Evolutionary conservation across 2,888 invertebrate species (phyloP).

Genomic region (Mesopsocus fuscifrons): DNA sequence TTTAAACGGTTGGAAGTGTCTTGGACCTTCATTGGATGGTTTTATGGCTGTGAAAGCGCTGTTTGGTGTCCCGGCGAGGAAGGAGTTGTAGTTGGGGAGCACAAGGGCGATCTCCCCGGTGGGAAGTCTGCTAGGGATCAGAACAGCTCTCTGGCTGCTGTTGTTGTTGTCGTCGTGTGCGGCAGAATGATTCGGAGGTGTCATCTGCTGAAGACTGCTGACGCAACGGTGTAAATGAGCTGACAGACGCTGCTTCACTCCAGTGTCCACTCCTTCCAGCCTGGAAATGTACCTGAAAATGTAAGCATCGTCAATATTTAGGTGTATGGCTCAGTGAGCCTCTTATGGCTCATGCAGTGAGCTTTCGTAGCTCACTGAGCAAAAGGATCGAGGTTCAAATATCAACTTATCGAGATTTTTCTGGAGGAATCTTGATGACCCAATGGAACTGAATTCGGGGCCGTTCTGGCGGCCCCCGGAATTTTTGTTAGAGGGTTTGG

Average conservation of each 20-base stretch:
- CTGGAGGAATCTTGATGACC: too few relatives aligned
- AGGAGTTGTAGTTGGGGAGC: slow-evolving; percentile 30
- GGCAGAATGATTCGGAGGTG: slow-evolving; percentile 12
- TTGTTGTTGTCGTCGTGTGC: slow-evolving; percentile 31
- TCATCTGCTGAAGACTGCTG: slow-evolving; percentile 33
- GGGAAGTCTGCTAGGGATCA: slow-evolving; percentile 42
- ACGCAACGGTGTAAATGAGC: slow-evolving; percentile 45
- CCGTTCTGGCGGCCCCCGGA: too few relatives aligned
- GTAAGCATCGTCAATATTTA: too few relatives aligned
- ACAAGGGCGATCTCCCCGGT: slow-evolving; percentile 46
- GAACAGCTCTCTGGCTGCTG: slow-evolving; percentile 25
- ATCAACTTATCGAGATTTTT: too few relatives aligned
- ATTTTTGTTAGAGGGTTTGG: too few relatives aligned
- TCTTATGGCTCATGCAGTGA: too few relatives aligned
- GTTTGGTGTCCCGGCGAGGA: slow-evolving; percentile 8
- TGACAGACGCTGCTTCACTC: slow-evolving; percentile 39
- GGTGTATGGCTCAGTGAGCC: too few relatives aligned
- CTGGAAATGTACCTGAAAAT: slow-evolving; percentile 37
- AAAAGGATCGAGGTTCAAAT: too few relatives aligned
- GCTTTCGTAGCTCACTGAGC: too few relatives aligned
- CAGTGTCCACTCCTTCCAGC: slow-evolving; percentile 40
- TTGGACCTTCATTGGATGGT: background rate
- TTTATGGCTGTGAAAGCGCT: slow-evolving; percentile 26
- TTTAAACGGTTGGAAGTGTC: slow-evolving; percentile 2
- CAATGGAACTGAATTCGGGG: too few relatives aligned